These are phyloP conservation scores for Odontesthes bonariensis DNA, from an alignment of 2,113 vertebrate species.

Conservation along the genomic window DNA sequence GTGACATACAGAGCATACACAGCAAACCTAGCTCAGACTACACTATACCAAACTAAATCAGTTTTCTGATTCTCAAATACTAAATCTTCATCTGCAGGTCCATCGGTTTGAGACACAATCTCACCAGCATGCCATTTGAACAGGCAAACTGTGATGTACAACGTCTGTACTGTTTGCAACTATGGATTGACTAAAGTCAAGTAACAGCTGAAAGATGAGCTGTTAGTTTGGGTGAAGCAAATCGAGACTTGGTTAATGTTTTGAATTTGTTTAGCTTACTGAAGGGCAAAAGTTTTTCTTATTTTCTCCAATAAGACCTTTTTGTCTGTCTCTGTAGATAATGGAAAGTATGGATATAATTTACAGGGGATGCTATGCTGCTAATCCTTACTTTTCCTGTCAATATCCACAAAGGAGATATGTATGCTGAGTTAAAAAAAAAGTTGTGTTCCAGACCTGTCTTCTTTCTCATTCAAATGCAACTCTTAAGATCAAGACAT, in stretches of 20 bases:
- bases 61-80: too few species aligned
- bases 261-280: background rate
- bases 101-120: background rate
- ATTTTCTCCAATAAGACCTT: background rate
- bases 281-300: background rate
- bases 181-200: background rate
- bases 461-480: constrained; percentile 21
- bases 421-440: constrained; percentile 32
- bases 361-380: background rate
- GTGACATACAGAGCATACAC: background rate
- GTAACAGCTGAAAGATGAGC: background rate
- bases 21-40: background rate
- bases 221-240: background rate
- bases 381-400: constrained; percentile 14
- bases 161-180: background rate
- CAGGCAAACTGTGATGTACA: background rate
- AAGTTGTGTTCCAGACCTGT: constrained; percentile 56
- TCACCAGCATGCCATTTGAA: too few species aligned
- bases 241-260: background rate
- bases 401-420: constrained; percentile 33
- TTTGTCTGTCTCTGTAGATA: background rate
- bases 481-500: constrained; percentile 65
- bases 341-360: background rate
- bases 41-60: too few species aligned
- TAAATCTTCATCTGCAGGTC: too few species aligned